phyloP scores from a whole-genome alignment of 2,113 vertebrate genomes.

The Erpornis zantholeuca region DNA sequence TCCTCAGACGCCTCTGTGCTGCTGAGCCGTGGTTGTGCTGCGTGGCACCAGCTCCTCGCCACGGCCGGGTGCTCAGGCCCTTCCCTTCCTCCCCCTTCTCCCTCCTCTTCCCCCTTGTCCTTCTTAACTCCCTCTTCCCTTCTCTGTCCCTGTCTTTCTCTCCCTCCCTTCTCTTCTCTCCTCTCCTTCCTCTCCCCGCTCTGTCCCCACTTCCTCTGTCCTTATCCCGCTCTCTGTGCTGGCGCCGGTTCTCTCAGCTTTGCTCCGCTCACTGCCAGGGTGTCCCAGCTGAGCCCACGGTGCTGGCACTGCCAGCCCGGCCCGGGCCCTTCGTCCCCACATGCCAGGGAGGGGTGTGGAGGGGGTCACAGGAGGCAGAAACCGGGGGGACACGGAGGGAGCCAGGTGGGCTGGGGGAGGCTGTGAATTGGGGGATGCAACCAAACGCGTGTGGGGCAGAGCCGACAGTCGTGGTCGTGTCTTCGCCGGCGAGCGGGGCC shows the following conservation, averaged over 20 bases:
- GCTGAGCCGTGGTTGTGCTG: not conserved
- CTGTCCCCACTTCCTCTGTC: not conserved
- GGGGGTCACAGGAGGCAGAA: not conserved
- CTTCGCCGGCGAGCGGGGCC: not conserved
- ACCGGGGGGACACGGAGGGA: accelerated
- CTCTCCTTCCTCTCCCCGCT: too few relatives aligned
- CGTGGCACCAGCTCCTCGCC: not conserved
- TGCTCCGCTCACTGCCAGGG: not conserved
- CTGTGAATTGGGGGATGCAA: accelerated
- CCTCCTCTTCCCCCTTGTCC: not conserved
- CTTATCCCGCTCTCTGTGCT: not conserved
- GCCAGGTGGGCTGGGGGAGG: not conserved
- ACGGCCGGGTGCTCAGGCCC: not conserved
- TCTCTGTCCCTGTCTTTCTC: not conserved
- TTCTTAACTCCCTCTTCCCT: not conserved
- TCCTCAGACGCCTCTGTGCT: not conserved
- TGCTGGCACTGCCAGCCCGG: not conserved
- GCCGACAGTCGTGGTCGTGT: not conserved
- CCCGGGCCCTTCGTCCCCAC: accelerated
- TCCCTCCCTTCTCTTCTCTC: not conserved
- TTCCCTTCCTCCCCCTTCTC: not conserved
- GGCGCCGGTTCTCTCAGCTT: not conserved
- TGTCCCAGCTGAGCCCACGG: not conserved
- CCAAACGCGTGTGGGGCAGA: not conserved
- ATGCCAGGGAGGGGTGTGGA: not conserved